Conservation (phyloP, 2,797 vertebrate species). For the Cyprinodon diabolis region DNA sequence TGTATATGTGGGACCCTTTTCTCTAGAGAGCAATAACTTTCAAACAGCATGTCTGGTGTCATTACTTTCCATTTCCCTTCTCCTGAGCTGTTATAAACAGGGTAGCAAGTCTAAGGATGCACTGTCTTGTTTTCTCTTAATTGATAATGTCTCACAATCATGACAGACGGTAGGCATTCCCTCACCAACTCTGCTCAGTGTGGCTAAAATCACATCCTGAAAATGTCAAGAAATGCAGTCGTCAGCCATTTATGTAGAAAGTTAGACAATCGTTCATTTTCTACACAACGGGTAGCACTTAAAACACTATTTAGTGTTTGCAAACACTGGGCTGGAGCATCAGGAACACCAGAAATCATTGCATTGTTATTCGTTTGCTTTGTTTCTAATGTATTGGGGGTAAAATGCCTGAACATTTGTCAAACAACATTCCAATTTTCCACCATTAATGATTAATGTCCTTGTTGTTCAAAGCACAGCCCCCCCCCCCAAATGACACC, state of each 20-base stretch:
- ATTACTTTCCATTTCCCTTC: constrained; percentile 35
- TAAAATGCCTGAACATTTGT: neutral
- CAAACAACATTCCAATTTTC: constrained; percentile 15
- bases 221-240: constrained; percentile 60
- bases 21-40: constrained; percentile 76
- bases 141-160: constrained; percentile 29
- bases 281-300: constrained; percentile 54
- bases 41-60: constrained; percentile 67
- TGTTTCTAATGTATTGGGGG: constrained; percentile 9
- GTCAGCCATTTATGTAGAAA: constrained; percentile 66
- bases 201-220: constrained; percentile 34
- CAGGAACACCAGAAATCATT: constrained; percentile 12
- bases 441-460: constrained; percentile 22
- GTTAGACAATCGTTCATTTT: constrained; percentile 74
- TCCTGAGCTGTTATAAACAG: constrained; percentile 50
- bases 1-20: constrained; percentile 70
- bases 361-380: constrained; percentile 6
- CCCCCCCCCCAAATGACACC: constrained; percentile 35
- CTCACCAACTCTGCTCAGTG: constrained; percentile 32
- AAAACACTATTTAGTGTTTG: constrained; percentile 51
- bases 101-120: constrained; percentile 67
- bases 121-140: constrained; percentile 56
- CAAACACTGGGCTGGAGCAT: constrained; percentile 52
- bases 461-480: constrained; percentile 20
- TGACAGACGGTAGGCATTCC: constrained; percentile 25